These are phyloP conservation scores for Passer montanus DNA, from an alignment of 2,113 vertebrate species.

Conservation along the genomic window DNA sequence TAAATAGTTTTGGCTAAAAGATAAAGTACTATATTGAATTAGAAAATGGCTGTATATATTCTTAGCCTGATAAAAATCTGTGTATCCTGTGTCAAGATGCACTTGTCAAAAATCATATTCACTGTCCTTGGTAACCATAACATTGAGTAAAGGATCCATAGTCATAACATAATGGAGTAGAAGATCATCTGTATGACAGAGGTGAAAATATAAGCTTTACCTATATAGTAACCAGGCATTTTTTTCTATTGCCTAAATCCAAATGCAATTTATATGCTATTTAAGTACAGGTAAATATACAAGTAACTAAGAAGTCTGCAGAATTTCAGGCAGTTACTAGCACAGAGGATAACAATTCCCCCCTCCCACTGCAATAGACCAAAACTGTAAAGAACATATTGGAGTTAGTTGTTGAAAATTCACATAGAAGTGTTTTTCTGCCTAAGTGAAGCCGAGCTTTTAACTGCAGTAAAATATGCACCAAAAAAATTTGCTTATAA, in stretches of 20 bases:
- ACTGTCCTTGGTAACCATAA: background rate
- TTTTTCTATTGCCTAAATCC: background rate
- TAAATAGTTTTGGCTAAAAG: background rate
- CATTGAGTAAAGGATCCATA: background rate
- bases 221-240: background rate
- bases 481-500: too few relatives aligned
- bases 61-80: background rate
- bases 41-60: background rate
- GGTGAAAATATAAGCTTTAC: background rate
- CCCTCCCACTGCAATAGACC: background rate
- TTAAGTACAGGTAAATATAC: background rate
- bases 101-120: fast-evolving
- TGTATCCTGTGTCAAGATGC: background rate
- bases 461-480: background rate
- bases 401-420: background rate
- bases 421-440: background rate
- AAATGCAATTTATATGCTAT: background rate
- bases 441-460: background rate
- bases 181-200: background rate
- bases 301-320: background rate
- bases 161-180: background rate
- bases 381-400: background rate
- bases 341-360: background rate
- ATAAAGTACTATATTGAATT: background rate
- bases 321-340: background rate